Base-by-base conservation (phyloP, 1,140 invertebrate species). In the Aphis gossypii region DNA sequence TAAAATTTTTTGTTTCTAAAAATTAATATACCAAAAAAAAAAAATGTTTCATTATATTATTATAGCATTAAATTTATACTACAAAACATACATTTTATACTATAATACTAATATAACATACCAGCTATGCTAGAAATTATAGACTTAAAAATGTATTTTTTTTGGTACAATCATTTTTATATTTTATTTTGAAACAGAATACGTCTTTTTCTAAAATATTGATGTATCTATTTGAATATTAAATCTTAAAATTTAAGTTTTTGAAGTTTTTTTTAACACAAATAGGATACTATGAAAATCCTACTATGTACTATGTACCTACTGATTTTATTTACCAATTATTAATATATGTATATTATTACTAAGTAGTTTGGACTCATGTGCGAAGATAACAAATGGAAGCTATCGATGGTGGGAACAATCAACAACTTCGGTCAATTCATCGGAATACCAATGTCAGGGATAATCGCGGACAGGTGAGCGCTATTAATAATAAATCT, bases 401-500 rank as follows among this genome's bases (percentile, higher is more conserved):
- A 96, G 94, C 94, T 97, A 83, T 96, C 96, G 0, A 95, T 97
- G 44, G 96, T 97, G 23, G 97, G 97, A 14, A 96, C 96, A 1
- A 95, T 96, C 38, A 97, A 97, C 94, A 96, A 96, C 94, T 95
- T 96, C 41, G 96, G 96, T 7, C 96, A 96, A 48, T 95, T 97
- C 23, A 94, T 96, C 68, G 96, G 96, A 25, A 96, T 96, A 11
- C 96, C 96, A 20, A 2, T 96, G 7, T 96, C 96, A 94, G 96
- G 96, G 11, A 95, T 96, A 94, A 94, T 97, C 8, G 96, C 96
- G 3, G 96, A 97, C 95, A 96, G 95, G 96, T 97, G 94, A 95
- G 94, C 94, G 46, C 56, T 35, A 91, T 25, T 93, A 30, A 38
- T 23, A 83, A 23, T 41, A 41, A 41, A 84, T 84, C 6, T 23